These are phyloP conservation scores for Montipora foliosa DNA, from an alignment of 64 coral and sea anemone genomes.

Conservation along the genomic window DNA sequence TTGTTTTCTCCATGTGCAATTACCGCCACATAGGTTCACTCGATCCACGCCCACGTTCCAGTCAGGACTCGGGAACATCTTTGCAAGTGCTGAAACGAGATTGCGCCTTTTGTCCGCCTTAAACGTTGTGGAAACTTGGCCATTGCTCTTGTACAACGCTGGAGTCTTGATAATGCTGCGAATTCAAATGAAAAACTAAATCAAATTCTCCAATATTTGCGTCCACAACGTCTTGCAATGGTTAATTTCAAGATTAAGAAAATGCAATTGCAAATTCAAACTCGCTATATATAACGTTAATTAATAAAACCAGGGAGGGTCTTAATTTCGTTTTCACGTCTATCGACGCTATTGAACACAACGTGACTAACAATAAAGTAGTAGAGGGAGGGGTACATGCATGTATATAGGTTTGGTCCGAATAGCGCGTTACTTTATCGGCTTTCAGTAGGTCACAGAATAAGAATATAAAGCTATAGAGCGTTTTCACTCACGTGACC, in stretches of 20 bases:
- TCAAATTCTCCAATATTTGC: neutral
- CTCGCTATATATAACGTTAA: no score
- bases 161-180: constrained; percentile 53
- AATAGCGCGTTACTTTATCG: no score
- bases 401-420: no score
- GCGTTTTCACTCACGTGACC: no score
- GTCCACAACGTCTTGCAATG: neutral
- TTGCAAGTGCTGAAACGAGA: constrained; percentile 73
- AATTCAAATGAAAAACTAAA: neutral
- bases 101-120: constrained; percentile 69
- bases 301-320: no score
- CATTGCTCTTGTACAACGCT: constrained; percentile 59
- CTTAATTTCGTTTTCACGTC: no score
- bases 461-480: no score
- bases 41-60: constrained; percentile 94
- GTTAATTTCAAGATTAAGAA: neutral
- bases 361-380: no score
- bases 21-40: constrained; percentile 82
- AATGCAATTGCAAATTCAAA: no score
- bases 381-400: no score
- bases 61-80: constrained; percentile 89
- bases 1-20: constrained; percentile 84
- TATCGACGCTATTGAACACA: no score
- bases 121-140: constrained; percentile 57
- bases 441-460: no score